These are phyloP conservation scores for Herpetotheres cachinnans DNA, from an alignment of 2,113 vertebrate genomes.

Conservation along the genomic window DNA sequence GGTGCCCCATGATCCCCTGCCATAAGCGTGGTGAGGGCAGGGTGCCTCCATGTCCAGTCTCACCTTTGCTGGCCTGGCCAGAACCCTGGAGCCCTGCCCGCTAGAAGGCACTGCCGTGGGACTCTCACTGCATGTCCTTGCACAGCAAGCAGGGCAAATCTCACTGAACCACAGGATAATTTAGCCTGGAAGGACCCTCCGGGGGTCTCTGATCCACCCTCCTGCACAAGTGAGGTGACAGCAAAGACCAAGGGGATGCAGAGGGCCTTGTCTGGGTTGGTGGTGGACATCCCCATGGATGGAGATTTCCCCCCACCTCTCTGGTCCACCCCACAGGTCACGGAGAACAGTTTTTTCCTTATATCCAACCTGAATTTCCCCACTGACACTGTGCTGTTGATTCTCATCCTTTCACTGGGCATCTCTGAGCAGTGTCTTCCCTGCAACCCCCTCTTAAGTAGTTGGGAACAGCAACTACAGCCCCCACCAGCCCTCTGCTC, in stretches of 20 bases:
- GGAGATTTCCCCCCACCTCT: neutral
- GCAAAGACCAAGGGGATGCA: neutral
- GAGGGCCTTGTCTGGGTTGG: neutral
- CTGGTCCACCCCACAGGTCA: neutral
- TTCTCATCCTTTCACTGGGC: neutral
- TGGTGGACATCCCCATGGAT: neutral
- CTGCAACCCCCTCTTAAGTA: neutral
- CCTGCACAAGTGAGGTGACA: neutral
- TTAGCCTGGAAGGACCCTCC: neutral
- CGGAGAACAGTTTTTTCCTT: neutral
- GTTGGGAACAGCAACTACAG: neutral
- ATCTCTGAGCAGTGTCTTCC: neutral
- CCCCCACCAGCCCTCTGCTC: neutral
- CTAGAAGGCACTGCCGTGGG: neutral
- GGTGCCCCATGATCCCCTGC: neutral
- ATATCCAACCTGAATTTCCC: neutral
- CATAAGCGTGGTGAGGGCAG: neutral
- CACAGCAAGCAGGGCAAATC: neutral
- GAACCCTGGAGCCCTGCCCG: neutral
- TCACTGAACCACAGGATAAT: neutral
- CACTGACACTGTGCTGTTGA: neutral
- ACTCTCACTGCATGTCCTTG: accelerated
- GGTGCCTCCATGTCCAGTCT: neutral
- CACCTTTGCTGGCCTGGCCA: neutral
- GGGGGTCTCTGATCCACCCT: neutral